Conservation (phyloP, 1,140 invertebrate genomes). For the Ditylenchus dipsaci region DNA sequence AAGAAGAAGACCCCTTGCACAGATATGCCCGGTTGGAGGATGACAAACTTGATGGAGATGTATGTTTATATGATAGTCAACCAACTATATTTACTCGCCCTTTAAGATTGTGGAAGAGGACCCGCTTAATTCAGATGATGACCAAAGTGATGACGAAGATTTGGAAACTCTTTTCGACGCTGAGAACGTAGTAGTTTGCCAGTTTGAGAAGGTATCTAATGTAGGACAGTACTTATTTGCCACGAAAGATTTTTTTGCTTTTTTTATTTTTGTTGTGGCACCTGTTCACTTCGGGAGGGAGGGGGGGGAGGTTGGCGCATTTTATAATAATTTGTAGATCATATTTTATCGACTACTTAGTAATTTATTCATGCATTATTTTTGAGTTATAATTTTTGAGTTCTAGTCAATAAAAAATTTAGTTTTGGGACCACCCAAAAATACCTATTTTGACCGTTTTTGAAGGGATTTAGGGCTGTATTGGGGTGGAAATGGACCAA, state of each 20-base stretch:
- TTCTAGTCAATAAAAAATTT: too few relatives aligned
- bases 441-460: too few relatives aligned
- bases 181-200: conserved; percentile 97
- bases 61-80: conserved; percentile 12
- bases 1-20: conserved; percentile 16
- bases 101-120: conserved; percentile 64
- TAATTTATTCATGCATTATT: too few relatives aligned
- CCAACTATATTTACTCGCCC: background rate
- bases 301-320: too few relatives aligned
- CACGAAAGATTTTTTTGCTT: background rate
- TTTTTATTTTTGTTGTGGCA: background rate
- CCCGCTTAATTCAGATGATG: conserved; percentile 85
- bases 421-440: too few relatives aligned
- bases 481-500: too few relatives aligned
- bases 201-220: conserved; percentile 96
- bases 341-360: too few relatives aligned
- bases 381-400: too few relatives aligned
- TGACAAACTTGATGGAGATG: conserved; percentile 14
- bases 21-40: conserved; percentile 11
- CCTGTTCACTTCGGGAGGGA: background rate
- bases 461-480: too few relatives aligned
- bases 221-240: too few relatives aligned
- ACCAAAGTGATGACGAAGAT: conserved; percentile 92
- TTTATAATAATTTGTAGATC: too few relatives aligned
- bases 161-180: conserved; percentile 89